Conservation (phyloP, 2,797 vertebrate genomes). For the Platyrinchus mystaceus region DNA sequence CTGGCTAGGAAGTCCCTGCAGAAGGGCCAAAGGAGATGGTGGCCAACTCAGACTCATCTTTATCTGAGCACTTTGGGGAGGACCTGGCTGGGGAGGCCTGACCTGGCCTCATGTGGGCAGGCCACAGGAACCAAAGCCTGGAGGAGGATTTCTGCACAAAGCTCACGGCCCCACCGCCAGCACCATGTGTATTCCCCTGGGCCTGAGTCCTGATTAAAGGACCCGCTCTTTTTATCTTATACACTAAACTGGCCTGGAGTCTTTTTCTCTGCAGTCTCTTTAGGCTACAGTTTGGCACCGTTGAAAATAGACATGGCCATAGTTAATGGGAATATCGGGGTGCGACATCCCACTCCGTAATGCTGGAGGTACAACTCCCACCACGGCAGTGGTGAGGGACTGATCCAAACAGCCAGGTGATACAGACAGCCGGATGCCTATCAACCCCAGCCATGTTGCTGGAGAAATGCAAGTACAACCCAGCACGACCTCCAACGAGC, state of each 20-base stretch:
- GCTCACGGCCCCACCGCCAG: background rate
- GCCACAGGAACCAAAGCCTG: background rate
- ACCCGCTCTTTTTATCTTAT: too few relatives aligned
- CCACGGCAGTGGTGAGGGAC: rapidly evolving
- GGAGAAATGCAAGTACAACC: background rate
- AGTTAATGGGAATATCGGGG: rapidly evolving
- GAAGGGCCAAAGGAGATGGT: background rate
- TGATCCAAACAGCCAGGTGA: background rate
- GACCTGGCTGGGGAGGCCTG: background rate
- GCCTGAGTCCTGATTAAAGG: too few relatives aligned
- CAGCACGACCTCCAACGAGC: background rate
- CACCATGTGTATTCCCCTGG: too few relatives aligned
- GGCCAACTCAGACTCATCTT: background rate
- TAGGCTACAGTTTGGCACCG: too few relatives aligned
- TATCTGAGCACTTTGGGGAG: background rate
- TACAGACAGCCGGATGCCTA: rapidly evolving
- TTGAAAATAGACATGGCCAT: background rate
- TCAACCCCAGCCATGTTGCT: background rate
- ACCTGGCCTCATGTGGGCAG: rapidly evolving
- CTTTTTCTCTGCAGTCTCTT: too few relatives aligned
- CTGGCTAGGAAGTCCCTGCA: background rate
- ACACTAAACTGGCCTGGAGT: too few relatives aligned
- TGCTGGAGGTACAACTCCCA: rapidly evolving
- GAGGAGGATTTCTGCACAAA: background rate
- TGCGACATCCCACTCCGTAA: rapidly evolving